These are phyloP conservation scores for Rutilus rutilus DNA, from an alignment of 2,113 vertebrate genomes.

Conservation along the genomic window DNA sequence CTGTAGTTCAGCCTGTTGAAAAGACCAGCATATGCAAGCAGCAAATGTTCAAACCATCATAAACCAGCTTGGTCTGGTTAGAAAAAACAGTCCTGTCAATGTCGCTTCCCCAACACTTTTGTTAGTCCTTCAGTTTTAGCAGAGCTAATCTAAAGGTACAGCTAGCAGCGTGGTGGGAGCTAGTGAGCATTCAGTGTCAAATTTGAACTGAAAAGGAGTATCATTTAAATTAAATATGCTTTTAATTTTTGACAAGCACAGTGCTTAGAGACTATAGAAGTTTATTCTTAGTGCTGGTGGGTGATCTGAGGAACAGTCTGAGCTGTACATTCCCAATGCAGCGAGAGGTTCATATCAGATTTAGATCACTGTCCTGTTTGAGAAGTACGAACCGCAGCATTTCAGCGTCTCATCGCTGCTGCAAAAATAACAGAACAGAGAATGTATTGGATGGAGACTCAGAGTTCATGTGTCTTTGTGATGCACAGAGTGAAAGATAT, in stretches of 20 bases:
- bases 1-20: neutral
- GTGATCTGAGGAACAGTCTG: slow-evolving; percentile 25
- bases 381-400: neutral
- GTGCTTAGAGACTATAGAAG: slow-evolving; percentile 23
- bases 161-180: neutral
- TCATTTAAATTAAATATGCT: slow-evolving; percentile 38
- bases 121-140: neutral
- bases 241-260: slow-evolving; percentile 20
- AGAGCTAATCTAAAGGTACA: slow-evolving; percentile 19
- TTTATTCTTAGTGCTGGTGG: slow-evolving; percentile 32
- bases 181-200: slow-evolving; percentile 16
- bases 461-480: neutral
- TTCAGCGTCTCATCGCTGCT: neutral
- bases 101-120: neutral
- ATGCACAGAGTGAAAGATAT: neutral
- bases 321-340: slow-evolving; percentile 11
- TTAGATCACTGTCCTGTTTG: slow-evolving; percentile 30
- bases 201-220: slow-evolving; percentile 36
- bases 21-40: neutral
- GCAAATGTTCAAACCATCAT: neutral
- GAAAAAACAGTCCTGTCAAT: neutral
- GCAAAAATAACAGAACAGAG: slow-evolving; percentile 1
- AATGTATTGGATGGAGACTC: neutral
- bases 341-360: neutral
- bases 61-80: neutral